phyloP scores from a whole-genome alignment of 2,797 vertebrate species.

The Bradypodion pumilum region DNA sequence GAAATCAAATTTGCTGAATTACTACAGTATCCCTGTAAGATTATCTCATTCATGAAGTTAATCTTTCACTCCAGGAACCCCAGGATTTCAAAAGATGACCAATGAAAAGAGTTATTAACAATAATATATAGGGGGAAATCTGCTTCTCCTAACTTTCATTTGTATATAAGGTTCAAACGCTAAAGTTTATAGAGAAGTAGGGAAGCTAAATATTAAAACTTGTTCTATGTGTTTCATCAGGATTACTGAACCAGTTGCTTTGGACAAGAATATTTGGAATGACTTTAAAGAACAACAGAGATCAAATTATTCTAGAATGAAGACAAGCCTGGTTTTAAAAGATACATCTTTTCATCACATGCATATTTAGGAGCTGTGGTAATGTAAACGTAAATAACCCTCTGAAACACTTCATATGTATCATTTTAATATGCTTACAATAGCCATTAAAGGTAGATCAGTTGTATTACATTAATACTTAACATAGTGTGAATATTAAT shows the following conservation, averaged over 20 bases:
- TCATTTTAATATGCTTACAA: background rate
- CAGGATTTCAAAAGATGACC: background rate
- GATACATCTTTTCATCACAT: background rate
- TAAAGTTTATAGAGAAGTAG: background rate
- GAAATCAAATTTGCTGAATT: background rate
- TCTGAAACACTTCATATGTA: background rate
- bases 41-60: slow-evolving; percentile 1
- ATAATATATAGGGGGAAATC: background rate
- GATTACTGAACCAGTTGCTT: background rate
- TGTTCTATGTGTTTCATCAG: background rate
- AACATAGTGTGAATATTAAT: too few relatives aligned
- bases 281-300: background rate
- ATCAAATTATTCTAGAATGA: background rate
- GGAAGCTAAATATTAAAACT: background rate
- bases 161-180: background rate
- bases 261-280: background rate
- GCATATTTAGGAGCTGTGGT: background rate
- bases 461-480: too few relatives aligned
- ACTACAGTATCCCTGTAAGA: background rate
- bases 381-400: background rate
- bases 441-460: background rate
- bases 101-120: background rate
- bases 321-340: background rate
- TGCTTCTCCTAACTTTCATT: background rate
- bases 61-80: background rate